phyloP scores from a whole-genome alignment of 1,140 invertebrate species.

The Ceratina japonica region DNA sequence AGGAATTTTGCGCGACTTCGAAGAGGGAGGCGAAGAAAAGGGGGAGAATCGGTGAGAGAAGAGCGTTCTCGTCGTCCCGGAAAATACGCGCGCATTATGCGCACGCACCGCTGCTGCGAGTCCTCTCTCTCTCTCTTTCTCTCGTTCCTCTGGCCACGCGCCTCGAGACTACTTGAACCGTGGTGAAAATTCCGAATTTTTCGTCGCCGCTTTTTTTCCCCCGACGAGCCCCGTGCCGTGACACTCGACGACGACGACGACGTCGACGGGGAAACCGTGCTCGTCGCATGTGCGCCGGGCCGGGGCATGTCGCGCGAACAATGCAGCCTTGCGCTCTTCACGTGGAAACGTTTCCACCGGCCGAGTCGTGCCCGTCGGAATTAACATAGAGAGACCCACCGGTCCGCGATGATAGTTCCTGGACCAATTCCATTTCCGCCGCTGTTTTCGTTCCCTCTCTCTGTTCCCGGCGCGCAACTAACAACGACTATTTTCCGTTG shows the following conservation, averaged over 20 bases:
- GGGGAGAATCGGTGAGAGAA: conserved; percentile 24
- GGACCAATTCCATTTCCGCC: neutral
- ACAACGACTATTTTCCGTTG: too few relatives aligned
- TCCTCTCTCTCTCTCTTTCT: neutral
- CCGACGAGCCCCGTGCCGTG: neutral
- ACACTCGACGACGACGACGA: neutral
- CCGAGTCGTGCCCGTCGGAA: conserved; percentile 20
- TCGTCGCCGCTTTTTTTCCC: conserved; percentile 37
- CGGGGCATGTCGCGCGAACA: conserved; percentile 29
- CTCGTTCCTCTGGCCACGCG: conserved; percentile 1
- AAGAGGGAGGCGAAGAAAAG: neutral
- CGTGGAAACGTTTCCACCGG: conserved; percentile 3
- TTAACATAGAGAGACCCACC: neutral
- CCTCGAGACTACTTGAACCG: conserved; percentile 28
- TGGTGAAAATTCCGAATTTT: conserved; percentile 60
- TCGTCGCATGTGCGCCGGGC: neutral
- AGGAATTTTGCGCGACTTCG: conserved; percentile 31
- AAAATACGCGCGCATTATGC: conserved; percentile 61
- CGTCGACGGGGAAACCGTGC: neutral
- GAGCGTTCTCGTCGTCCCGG: conserved; percentile 57
- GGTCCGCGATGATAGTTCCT: conserved; percentile 7
- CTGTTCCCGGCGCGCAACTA: too few relatives aligned
- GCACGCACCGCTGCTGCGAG: conserved; percentile 52
- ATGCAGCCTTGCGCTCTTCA: conserved; percentile 13
- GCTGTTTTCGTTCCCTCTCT: neutral